Percentiles rank a stretch among this genome's conserved stretches.
Conservation (phyloP, 2,888 invertebrate species). For the Cloeon dipterum region DNA sequence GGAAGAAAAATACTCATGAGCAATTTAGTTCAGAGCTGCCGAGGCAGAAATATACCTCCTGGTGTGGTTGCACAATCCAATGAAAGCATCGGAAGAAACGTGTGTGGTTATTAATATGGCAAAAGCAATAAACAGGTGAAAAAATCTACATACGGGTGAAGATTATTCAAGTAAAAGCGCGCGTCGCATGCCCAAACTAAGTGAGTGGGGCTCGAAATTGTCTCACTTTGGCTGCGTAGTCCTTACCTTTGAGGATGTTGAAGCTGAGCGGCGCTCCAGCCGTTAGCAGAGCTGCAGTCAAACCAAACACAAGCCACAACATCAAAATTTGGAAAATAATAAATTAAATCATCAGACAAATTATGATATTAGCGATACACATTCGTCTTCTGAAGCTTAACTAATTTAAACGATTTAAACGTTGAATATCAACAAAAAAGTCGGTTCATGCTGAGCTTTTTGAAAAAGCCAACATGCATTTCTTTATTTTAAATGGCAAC, state of each 20-base stretch:
- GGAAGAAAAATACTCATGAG: conserved; percentile 9
- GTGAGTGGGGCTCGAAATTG: no score
- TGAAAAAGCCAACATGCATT: no score
- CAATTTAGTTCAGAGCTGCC: conserved; percentile 1
- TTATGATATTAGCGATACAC: conserved; percentile 1
- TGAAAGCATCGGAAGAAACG: conserved; percentile 6
- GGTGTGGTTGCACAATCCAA: conserved; percentile 1
- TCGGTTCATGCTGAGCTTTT: no score
- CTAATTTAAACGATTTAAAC: no score
- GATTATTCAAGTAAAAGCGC: conserved; percentile 9
- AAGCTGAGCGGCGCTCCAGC: conserved; percentile 62
- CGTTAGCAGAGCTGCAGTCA: conserved; percentile 51
- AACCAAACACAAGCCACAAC: conserved; percentile 24
- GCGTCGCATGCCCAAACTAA: conserved; percentile 3
- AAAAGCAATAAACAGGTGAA: conserved; percentile 6
- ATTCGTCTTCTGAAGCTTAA: no score
- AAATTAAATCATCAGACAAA: conserved; percentile 3
- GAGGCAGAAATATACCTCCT: neutral
- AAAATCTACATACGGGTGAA: conserved; percentile 3
- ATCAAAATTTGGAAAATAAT: conserved; percentile 28
- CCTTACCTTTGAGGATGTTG: conserved; percentile 69
- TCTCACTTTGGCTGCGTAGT: conserved; percentile 6
- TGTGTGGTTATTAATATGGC: conserved; percentile 4
- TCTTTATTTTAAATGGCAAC: no score
- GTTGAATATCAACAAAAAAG: no score